These are phyloP conservation scores for Delphinapterus leucas DNA, from an alignment of 2,113 vertebrate species.

Conservation along the genomic window DNA sequence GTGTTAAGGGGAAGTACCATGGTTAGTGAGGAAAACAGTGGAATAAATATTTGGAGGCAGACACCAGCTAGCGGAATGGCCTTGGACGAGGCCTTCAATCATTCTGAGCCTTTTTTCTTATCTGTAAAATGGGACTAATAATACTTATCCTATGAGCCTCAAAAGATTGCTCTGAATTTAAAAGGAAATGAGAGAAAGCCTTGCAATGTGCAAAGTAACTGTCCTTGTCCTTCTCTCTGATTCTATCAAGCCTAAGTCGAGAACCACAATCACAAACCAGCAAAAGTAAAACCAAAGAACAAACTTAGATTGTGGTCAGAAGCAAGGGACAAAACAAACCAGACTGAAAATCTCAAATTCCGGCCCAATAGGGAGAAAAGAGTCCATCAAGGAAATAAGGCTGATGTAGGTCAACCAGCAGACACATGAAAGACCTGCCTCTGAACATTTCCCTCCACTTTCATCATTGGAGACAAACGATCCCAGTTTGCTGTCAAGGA, in stretches of 20 bases:
- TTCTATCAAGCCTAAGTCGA: background rate
- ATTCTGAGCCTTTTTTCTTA: background rate
- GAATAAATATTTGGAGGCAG: background rate
- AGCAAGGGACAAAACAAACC: background rate
- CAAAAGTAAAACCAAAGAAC: background rate
- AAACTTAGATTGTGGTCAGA: background rate
- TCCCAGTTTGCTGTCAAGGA: background rate
- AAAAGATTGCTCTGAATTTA: background rate
- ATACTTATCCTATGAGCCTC: background rate
- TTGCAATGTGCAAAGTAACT: background rate
- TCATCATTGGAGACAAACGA: background rate
- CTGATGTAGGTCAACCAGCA: background rate
- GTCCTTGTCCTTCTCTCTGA: background rate
- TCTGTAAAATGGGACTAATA: background rate
- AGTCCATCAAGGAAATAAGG: background rate
- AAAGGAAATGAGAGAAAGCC: constrained; percentile 8
- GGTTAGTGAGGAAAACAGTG: background rate
- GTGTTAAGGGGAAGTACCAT: background rate
- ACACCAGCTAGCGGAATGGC: background rate
- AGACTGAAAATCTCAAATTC: background rate
- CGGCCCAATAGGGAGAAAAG: background rate
- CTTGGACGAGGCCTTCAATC: background rate
- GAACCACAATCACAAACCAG: background rate
- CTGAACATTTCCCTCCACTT: background rate
- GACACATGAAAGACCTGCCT: too few species aligned